These are phyloP conservation scores for Theristus sp. DNA, from an alignment of 2,888 invertebrate species.

Conservation along the genomic window DNA sequence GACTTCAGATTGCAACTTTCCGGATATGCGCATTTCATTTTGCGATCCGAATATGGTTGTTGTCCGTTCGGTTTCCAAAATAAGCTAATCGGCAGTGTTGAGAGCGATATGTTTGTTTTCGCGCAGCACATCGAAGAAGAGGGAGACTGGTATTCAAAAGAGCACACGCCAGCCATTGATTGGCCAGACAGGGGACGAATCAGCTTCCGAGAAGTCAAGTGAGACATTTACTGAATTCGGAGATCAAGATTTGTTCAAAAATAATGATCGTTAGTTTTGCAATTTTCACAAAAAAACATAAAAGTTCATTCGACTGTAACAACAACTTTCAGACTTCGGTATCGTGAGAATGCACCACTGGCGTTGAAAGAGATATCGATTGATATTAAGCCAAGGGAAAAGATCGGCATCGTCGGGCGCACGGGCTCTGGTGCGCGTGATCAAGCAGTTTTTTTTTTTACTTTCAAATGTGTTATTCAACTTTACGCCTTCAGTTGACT, in stretches of 20 bases:
- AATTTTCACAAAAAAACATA: no score
- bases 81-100: no score
- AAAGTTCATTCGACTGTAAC: no score
- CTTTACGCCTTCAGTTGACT: not conserved
- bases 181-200: slow-evolving; percentile 40
- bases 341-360: slow-evolving; percentile 34
- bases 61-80: no score
- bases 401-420: slow-evolving; percentile 42
- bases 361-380: slow-evolving; percentile 41
- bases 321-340: slow-evolving; percentile 28
- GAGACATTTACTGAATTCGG: slow-evolving; percentile 1
- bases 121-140: slow-evolving; percentile 20
- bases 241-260: no score
- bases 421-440: slow-evolving; percentile 37
- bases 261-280: no score
- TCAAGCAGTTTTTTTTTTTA: not conserved
- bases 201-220: slow-evolving; percentile 37
- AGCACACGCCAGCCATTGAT: slow-evolving; percentile 1
- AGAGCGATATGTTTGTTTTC: no score
- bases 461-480: no score
- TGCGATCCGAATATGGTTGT: no score
- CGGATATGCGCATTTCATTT: no score
- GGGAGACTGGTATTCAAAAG: not conserved
- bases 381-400: slow-evolving; percentile 39
- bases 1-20: slow-evolving; percentile 16